These are phyloP conservation scores for Tiliqua scincoides DNA, from an alignment of 2,113 vertebrate species.

Conservation along the genomic window DNA sequence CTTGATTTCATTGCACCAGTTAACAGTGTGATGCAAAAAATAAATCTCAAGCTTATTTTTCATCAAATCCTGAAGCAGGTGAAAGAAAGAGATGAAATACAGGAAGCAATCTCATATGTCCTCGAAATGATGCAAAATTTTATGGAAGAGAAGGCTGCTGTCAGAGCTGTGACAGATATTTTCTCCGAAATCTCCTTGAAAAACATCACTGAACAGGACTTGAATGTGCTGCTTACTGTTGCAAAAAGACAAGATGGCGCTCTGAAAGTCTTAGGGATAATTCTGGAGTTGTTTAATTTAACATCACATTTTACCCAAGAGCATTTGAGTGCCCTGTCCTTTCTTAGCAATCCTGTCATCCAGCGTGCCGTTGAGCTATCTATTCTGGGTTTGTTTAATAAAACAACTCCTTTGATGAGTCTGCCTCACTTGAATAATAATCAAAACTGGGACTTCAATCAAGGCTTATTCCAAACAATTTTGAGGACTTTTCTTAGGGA, in stretches of 20 bases:
- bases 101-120: not conserved
- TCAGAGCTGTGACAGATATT: not conserved
- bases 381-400: not conserved
- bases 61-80: not conserved
- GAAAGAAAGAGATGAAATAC: not conserved
- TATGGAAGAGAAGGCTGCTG: not conserved
- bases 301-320: not conserved
- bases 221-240: not conserved
- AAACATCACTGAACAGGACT: not conserved
- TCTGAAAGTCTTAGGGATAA: not conserved
- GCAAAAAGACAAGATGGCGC: not conserved
- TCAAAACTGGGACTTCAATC: not conserved
- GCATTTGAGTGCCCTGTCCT: not conserved
- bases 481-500: not conserved
- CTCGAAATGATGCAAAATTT: constrained; percentile 3
- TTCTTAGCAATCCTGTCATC: constrained; percentile 13
- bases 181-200: not conserved
- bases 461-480: not conserved
- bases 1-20: constrained; percentile 37
- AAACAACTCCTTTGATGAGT: not conserved
- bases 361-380: not conserved
- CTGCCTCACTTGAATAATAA: not conserved
- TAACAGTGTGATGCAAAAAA: constrained; percentile 17
- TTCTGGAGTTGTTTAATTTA: not conserved
- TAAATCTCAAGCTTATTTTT: not conserved